Evolutionary conservation across 2,797 vertebrate species (phyloP).

Genomic region (Pseudopleuronectes americanus): DNA sequence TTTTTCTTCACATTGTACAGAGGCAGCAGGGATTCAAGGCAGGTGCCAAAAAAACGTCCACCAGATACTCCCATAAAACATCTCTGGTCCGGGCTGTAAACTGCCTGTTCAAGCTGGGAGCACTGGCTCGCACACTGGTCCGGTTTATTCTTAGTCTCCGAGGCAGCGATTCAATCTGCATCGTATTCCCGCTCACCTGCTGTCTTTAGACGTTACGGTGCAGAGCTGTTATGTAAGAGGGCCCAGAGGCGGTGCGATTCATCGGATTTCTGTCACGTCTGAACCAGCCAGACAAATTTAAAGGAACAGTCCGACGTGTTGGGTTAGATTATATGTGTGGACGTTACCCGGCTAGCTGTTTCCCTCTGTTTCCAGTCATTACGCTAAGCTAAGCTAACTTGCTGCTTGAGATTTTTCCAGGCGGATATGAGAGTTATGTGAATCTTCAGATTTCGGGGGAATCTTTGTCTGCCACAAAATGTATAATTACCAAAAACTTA

Average conservation of each 20-base stretch:
- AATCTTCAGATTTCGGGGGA: no score
- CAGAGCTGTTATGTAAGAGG: constrained; percentile 49
- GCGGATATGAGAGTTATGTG: neutral
- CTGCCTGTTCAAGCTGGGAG: neutral
- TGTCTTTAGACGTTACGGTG: constrained; percentile 45
- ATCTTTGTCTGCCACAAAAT: neutral
- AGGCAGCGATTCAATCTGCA: constrained; percentile 36
- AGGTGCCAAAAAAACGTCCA: constrained; percentile 29
- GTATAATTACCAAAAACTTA: neutral
- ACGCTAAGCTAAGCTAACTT: neutral
- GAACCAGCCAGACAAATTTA: neutral
- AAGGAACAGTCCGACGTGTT: constrained; percentile 20
- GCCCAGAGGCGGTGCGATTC: constrained; percentile 21
- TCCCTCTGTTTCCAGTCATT: neutral
- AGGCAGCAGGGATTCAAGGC: neutral
- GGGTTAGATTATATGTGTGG: neutral
- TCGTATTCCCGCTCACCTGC: constrained; percentile 42
- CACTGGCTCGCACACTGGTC: constrained; percentile 24
- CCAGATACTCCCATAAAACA: constrained; percentile 44
- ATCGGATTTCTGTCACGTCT: constrained; percentile 35
- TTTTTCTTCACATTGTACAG: constrained; percentile 18
- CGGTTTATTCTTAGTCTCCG: constrained; percentile 43
- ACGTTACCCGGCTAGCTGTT: neutral
- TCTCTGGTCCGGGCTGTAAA: constrained; percentile 16
- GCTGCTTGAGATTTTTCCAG: neutral